phyloP scores from a whole-genome alignment of 2,113 vertebrate genomes.

The Chunga burmeisteri region DNA sequence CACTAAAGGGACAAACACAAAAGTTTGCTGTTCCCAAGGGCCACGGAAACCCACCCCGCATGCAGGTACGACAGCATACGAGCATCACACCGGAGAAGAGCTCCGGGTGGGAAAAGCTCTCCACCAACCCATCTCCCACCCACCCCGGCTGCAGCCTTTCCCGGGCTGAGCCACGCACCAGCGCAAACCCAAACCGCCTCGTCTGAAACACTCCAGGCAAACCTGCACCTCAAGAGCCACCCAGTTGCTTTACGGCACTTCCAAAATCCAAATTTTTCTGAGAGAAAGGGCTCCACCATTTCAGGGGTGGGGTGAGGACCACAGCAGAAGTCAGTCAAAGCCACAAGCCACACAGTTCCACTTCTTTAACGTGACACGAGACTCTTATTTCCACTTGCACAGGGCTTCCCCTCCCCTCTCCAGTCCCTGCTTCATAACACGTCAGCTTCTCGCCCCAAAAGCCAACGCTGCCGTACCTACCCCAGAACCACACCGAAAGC shows the following conservation, averaged over 20 bases:
- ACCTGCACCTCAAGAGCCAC: background rate
- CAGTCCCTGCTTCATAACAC: background rate
- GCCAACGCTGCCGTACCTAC: fast-evolving
- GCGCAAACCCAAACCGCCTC: background rate
- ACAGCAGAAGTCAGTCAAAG: background rate
- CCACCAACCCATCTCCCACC: background rate
- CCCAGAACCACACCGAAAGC: background rate
- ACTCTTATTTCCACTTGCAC: background rate
- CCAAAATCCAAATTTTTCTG: background rate
- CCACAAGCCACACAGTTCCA: background rate
- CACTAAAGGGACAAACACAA: background rate
- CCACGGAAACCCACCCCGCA: fast-evolving
- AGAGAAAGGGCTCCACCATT: background rate
- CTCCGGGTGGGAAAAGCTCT: fast-evolving
- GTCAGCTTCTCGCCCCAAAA: background rate
- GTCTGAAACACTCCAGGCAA: fast-evolving
- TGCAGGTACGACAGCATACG: fast-evolving
- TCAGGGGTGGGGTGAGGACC: background rate
- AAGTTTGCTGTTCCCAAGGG: fast-evolving
- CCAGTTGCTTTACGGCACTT: background rate
- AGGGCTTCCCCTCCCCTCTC: background rate
- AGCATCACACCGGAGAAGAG: background rate
- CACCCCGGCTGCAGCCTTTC: background rate
- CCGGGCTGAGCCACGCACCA: fast-evolving
- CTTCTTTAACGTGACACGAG: background rate